A percentile compares a stretch with the other conserved stretches of the same genome.
These are phyloP conservation scores for Phortica magna DNA, from an alignment of 2,888 invertebrate genomes.

Conservation along the genomic window DNA sequence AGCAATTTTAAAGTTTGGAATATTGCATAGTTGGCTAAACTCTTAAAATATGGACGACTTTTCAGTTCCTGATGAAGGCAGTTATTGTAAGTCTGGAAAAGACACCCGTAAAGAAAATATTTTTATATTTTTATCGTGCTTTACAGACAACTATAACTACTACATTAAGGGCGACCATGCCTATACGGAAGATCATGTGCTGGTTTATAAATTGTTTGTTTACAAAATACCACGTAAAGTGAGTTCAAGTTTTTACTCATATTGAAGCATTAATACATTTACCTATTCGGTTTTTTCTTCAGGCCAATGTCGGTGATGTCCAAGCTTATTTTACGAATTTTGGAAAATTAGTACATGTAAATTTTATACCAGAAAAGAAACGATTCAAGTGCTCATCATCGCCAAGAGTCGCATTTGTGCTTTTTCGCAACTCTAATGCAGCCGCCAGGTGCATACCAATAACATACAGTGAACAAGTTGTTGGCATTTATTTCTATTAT, in stretches of 20 bases:
- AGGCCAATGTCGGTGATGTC: not conserved
- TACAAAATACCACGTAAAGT: constrained; percentile 46
- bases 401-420: constrained; percentile 5
- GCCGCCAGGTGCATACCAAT: constrained; percentile 29
- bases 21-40: not conserved
- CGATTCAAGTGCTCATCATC: not conserved
- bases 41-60: no score
- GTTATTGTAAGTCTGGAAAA: not conserved
- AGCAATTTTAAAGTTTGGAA: constrained; percentile 2
- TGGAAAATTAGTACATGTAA: not conserved
- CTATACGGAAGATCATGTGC: constrained; percentile 57
- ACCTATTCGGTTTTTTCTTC: not conserved
- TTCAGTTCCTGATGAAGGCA: not conserved
- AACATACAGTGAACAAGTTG: no score
- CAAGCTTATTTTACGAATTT: not conserved
- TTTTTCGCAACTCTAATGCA: constrained; percentile 17
- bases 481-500: not conserved
- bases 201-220: constrained; percentile 48
- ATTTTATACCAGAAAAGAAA: not conserved
- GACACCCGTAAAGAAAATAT: not conserved
- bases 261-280: not conserved
- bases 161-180: constrained; percentile 46
- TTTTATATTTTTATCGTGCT: not conserved
- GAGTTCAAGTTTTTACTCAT: not conserved
- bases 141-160: constrained; percentile 42